These are phyloP conservation scores for Aelia acuminata DNA, from an alignment of 2,888 invertebrate genomes.

Conservation along the genomic window DNA sequence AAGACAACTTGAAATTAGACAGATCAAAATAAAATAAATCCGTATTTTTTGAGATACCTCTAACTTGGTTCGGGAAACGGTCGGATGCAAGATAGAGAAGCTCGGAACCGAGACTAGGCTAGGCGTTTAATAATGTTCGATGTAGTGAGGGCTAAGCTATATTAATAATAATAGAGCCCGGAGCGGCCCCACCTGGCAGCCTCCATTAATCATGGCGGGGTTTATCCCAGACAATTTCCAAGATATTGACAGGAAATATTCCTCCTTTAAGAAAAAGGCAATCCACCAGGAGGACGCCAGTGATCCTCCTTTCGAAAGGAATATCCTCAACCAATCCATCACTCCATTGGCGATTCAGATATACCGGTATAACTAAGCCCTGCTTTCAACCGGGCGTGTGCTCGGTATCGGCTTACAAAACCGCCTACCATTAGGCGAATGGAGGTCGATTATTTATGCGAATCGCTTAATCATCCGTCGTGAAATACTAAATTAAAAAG, in stretches of 20 bases:
- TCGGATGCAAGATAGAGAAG: background rate
- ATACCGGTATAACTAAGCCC: background rate
- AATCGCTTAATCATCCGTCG: background rate
- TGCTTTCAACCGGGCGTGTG: background rate
- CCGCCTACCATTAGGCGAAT: too few relatives aligned
- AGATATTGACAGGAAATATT: constrained; percentile 5
- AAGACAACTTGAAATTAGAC: too few relatives aligned
- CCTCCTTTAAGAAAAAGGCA: background rate
- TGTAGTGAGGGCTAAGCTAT: background rate
- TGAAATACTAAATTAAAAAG: too few relatives aligned
- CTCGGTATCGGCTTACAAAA: background rate
- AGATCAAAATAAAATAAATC: too few relatives aligned
- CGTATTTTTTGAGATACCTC: too few relatives aligned
- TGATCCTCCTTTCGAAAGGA: background rate
- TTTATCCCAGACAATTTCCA: constrained; percentile 13
- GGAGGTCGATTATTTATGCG: too few relatives aligned
- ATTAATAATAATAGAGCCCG: background rate
- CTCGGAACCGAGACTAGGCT: background rate
- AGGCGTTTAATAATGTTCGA: background rate
- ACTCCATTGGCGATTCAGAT: background rate
- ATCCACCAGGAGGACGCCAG: background rate
- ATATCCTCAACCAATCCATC: constrained; percentile 22
- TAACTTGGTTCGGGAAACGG: background rate
- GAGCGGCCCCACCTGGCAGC: background rate
- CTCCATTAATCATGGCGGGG: background rate